A percentile compares a stretch with the other conserved stretches of the same genome.
Evolutionary conservation across 2,113 vertebrate species (phyloP).

Genomic region (Struthio camelus): DNA sequence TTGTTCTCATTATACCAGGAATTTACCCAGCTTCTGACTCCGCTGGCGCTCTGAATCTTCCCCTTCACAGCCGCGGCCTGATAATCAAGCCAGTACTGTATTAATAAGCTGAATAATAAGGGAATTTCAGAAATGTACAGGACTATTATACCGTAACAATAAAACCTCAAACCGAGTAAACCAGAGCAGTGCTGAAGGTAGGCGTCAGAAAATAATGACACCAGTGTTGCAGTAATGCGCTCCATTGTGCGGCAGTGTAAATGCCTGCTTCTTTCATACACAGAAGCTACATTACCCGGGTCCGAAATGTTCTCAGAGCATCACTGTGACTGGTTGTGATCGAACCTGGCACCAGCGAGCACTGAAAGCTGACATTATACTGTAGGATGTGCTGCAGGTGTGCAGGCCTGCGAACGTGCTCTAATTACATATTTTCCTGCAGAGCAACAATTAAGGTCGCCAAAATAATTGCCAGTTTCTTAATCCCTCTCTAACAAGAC

Average conservation of each 20-base stretch:
- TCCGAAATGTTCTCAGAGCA: constrained; percentile 95
- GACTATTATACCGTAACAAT: constrained; percentile 98
- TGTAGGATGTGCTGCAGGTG: constrained; percentile 97
- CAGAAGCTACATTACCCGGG: constrained; percentile 94
- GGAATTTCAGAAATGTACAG: constrained; percentile 98
- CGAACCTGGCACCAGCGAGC: constrained; percentile 89
- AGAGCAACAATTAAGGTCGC: constrained; percentile 97
- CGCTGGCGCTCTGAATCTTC: constrained; percentile 82
- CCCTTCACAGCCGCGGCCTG: constrained; percentile 84
- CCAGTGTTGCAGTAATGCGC: constrained; percentile 96
- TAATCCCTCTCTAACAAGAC: constrained; percentile 89
- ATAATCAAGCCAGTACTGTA: constrained; percentile 94
- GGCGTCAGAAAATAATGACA: constrained; percentile 95
- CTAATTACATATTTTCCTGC: constrained; percentile 98
- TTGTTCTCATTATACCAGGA: constrained; percentile 78
- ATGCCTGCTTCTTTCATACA: constrained; percentile 96
- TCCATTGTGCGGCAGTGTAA: constrained; percentile 96
- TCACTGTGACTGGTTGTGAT: constrained; percentile 94
- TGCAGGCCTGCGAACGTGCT: constrained; percentile 88
- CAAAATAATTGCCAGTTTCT: constrained; percentile 96
- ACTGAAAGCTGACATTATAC: constrained; percentile 96
- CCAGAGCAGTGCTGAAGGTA: constrained; percentile 91
- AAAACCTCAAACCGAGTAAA: constrained; percentile 94
- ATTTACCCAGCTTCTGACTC: constrained; percentile 86
- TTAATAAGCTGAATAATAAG: constrained; percentile 99